Evolutionary conservation across 2,888 invertebrate genomes (phyloP), one percentile per base, ranked within the genome.

Genomic region (Heliconius sara): DNA sequence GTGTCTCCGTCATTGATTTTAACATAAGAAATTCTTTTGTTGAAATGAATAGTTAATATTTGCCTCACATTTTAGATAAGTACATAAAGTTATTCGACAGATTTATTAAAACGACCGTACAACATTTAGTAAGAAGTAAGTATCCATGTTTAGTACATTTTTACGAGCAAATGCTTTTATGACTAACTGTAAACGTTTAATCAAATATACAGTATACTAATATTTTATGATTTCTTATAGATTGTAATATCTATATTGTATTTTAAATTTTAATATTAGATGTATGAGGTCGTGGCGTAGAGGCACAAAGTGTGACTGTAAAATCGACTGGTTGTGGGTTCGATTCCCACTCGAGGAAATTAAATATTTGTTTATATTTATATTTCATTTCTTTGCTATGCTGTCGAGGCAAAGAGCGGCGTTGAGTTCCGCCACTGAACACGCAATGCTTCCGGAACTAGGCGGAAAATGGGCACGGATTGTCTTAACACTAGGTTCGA

Each of bases 111-210:
- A 73, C n/a, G 39, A 34, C 73, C 16, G 25, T 60, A 60, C 60
- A 73, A 34, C 73, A 39, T 60, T 34, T 22, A 75, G 43, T 30
- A 75, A 66, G 66, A 66, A 60, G 57, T 66, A 75, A 75, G 63
- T 75, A 27, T 66, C 75, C 75, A 66, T 75, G 66, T 75, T 75
- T 66, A 75, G 27, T 75, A 22, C 65, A 43, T 19, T 75, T 75
- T 65, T 75, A 75, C 43, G 65, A 60, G 60, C 73, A 16, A 73
- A 66, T 66, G 75, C 75, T 75, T 75, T 75, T 75, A 75, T 22
- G 65, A 19, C 5, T 22, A 65, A 75, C 75, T 27, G 65, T 75
- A 47, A 75, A 75, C 43, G 63, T 75, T 66, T 75, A 75, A 75
- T 75, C 63, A 75, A 75, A 75, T 27, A 63, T 25, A 65, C 9